Evolutionary conservation across 2,113 vertebrate species (phyloP), one percentile per base, ranked within the genome.

Genomic region (Larimichthys polyactis): DNA sequence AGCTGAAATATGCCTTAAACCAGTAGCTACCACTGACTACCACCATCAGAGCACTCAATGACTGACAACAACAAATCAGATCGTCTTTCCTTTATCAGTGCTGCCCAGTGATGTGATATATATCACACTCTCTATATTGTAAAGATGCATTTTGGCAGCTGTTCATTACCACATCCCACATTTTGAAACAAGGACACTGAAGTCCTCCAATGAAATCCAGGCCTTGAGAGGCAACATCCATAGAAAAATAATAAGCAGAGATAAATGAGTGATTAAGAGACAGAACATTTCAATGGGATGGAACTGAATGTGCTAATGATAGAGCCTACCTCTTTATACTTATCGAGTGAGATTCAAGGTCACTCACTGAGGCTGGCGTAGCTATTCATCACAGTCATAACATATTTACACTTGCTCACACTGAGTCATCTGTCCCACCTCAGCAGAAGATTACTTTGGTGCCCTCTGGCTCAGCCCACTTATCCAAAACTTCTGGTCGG

Each of bases 211-310:
- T 43, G 65, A 65, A 77, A 68, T 60, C n/a, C 48, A 49, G 71
- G 48, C 62, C 52, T 78, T 75, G 55, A 72, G 65, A 70, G 55
- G 22, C 73, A 29, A 36, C 44, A 70, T 79, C 59, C 81, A 32
- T 57, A 49, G 48, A 78, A 83, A 90, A 70, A 70, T 52, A 86
- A 82, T 70, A 81, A 27, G 19, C 7, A 49, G 40, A 44, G 67
- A 88, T 83, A 85, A 89, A 81, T 78, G 46, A 75, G 79, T 81
- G 69, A 89, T 88, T 78, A 88, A 82, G 67, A 87, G 70, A 70
- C 73, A 51, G 79, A 77, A 71, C 75, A 67, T 82, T 88, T 75
- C 73, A 81, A 75, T 81, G 64, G 77, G 40, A 72, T 73, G 40
- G 43, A 78, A 79, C 57, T 77, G 64, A 79, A 85, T 82, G 78